A percentile compares a stretch with the other conserved stretches of the same genome.
Evolutionary conservation across 2,888 invertebrate species (phyloP).

Genomic region (Mongoloraphidia duomilia): DNA sequence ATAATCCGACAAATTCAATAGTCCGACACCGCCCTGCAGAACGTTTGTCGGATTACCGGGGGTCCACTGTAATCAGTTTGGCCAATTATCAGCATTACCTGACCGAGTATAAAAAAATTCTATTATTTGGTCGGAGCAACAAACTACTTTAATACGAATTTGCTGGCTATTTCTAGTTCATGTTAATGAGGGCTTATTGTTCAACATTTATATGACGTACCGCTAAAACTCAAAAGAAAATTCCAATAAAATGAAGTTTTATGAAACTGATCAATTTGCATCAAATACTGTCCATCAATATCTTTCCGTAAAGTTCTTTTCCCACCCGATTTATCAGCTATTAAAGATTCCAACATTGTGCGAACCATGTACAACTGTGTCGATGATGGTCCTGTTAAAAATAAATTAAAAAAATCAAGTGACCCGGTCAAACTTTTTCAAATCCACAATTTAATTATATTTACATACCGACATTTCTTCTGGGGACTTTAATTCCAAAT

Average conservation of each 20-base stretch:
- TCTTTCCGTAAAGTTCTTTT: conserved; percentile 91
- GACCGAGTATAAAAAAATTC: too few species aligned
- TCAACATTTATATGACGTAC: conserved; percentile 31
- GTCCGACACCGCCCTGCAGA: too few species aligned
- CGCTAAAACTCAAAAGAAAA: conserved; percentile 82
- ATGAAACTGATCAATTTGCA: conserved; percentile 91
- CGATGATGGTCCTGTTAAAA: conserved; percentile 60
- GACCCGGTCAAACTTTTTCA: background rate
- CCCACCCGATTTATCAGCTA: conserved; percentile 94
- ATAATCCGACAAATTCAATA: too few species aligned
- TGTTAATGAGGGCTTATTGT: background rate
- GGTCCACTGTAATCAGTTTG: too few species aligned
- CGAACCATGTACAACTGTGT: conserved; percentile 97
- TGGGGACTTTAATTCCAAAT: conserved; percentile 81
- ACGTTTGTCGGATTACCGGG: too few species aligned
- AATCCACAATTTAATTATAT: conserved; percentile 4
- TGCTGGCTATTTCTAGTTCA: background rate
- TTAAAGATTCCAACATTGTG: conserved; percentile 94
- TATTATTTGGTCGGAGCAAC: background rate
- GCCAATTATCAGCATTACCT: too few species aligned
- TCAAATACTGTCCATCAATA: conserved; percentile 83
- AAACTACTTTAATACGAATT: conserved; percentile 3
- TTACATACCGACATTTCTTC: conserved; percentile 75
- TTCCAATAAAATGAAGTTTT: conserved; percentile 95
- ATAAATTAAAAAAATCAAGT: background rate